phyloP scores from a whole-genome alignment of 1,140 invertebrate genomes.

The Neocloeon triangulifer region DNA sequence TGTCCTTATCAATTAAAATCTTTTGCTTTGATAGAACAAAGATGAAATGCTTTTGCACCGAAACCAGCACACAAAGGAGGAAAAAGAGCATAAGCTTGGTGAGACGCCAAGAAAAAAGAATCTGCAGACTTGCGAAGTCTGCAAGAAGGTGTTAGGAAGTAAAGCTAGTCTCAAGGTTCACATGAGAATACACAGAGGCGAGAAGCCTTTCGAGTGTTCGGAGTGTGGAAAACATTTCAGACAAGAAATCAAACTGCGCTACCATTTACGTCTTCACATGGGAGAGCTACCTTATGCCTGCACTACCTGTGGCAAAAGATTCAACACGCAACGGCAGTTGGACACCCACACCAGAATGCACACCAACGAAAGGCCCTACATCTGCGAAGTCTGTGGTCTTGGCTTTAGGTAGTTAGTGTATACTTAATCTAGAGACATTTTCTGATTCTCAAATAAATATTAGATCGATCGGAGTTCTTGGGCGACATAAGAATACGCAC shows the following conservation, averaged over 20 bases:
- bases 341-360: slow-evolving; percentile 1
- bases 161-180: background rate
- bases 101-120: too few species aligned
- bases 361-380: slow-evolving; percentile 3
- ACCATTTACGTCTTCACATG: background rate
- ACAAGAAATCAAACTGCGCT: slow-evolving; percentile 3
- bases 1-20: too few species aligned
- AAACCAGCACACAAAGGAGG: too few species aligned
- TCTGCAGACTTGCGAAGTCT: background rate
- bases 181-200: slow-evolving; percentile 2
- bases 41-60: too few species aligned
- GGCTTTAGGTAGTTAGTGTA: too few species aligned
- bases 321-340: slow-evolving; percentile 10
- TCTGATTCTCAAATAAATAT: too few species aligned
- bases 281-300: slow-evolving; percentile 19
- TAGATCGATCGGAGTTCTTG: too few species aligned
- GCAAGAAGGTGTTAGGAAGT: background rate
- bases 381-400: slow-evolving; percentile 5
- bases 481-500: too few species aligned
- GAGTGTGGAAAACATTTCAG: slow-evolving; percentile 23
- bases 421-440: too few species aligned
- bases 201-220: slow-evolving; percentile 19
- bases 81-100: too few species aligned
- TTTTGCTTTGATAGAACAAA: too few species aligned
- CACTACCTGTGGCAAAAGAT: slow-evolving; percentile 17